A percentile compares a stretch with the other conserved stretches of the same genome.
Evolutionary conservation across 2,797 vertebrate species (phyloP).

Genomic region (Enteromius radiatus): DNA sequence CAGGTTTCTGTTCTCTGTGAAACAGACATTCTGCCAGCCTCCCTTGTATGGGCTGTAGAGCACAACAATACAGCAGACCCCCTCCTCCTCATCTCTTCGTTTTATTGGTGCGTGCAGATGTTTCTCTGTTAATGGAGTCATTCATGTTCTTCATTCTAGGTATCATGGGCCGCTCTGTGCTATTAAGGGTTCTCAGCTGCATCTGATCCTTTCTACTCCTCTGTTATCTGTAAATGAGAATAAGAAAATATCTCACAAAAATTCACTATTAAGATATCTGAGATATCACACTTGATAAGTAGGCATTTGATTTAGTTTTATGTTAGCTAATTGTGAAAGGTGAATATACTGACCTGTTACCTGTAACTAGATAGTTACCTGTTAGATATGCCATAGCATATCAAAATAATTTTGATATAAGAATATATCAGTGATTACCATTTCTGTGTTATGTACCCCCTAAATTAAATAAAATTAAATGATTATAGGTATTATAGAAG

Average conservation of each 20-base stretch:
- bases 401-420: background rate
- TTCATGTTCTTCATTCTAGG: slow-evolving; percentile 39
- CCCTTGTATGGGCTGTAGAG: slow-evolving; percentile 26
- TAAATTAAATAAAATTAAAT: no score
- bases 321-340: background rate
- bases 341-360: no score
- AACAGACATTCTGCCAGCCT: slow-evolving; percentile 43
- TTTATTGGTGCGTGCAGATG: slow-evolving; percentile 38
- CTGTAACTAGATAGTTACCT: no score
- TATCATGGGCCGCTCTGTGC: slow-evolving; percentile 17
- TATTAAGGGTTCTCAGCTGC: slow-evolving; percentile 34
- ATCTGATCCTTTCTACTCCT: slow-evolving; percentile 3
- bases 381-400: background rate
- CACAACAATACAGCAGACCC: slow-evolving; percentile 33
- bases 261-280: background rate
- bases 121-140: slow-evolving; percentile 51
- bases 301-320: background rate
- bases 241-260: background rate
- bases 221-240: slow-evolving; percentile 9
- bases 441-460: background rate
- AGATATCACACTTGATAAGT: background rate
- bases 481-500: background rate
- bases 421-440: background rate
- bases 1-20: slow-evolving; percentile 44
- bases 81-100: slow-evolving; percentile 8